Base-by-base conservation (phyloP, 2,888 invertebrate genomes). In the Capitulum mitella region DNA sequence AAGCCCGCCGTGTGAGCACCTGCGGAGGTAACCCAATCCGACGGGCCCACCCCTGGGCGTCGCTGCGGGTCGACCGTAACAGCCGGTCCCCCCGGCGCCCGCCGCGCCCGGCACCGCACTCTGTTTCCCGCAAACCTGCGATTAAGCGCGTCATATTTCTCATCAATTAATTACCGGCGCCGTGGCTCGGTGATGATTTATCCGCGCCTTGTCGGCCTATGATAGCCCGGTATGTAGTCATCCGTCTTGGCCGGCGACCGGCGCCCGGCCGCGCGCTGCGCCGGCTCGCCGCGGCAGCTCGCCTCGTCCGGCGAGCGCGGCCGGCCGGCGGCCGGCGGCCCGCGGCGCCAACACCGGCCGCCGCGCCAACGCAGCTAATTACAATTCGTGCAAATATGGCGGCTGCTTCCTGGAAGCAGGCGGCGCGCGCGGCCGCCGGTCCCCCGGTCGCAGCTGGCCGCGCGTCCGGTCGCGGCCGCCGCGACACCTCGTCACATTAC, bases 81-180 rank as follows among this genome's bases (percentile, higher is more conserved):
- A n/a, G n/a, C n/a, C n/a, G 43, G 6, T 43, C 43, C 43, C 12
- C 43, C 43, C 43, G 43, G 43, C 10, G 29, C 64, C 14, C 40
- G 70, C 37, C 70, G 40, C 0, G 26, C 37, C 70, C 64, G 10
- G 64, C 70, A 40, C 37, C 26, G 37, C 40, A 40, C 70, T 70
- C 22, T 70, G 70, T 70, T 70, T 70, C 70, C 70, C 70, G 37
- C 70, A 70, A 70, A 70, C 70, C 70, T 5, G 70, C 70, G 70
- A 70, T 70, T 70, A 70, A 40, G 26, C 70, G 70, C 22, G 37
- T 70, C 70, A 40, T 70, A 70, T 70, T 70, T 70, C 70, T 40
- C 70, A 26, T 26, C 70, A 70, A 70, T 70, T 70, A 70, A 70
- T 70, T 70, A 40, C 26, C 40, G 8, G 19, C 37, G 2, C 26